phyloP scores from a whole-genome alignment of 1,140 invertebrate genomes.

The Agrypnia vestita region DNA sequence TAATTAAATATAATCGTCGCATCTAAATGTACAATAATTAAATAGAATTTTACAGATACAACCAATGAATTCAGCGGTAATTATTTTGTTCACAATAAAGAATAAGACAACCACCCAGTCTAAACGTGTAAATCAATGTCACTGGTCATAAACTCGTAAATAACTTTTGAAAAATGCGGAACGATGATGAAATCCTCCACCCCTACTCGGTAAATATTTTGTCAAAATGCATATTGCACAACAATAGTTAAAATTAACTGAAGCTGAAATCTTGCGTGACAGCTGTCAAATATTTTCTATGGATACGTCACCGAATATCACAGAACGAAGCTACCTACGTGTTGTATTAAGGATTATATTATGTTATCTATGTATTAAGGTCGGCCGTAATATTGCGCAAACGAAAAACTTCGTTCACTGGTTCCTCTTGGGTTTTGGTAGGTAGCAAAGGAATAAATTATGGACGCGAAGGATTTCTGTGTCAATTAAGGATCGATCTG shows the following conservation, averaged over 20 bases:
- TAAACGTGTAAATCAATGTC: conserved; percentile 10
- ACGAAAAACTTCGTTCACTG: too few species aligned
- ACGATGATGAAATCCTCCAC: conserved; percentile 22
- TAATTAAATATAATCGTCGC: not conserved
- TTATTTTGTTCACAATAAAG: conserved; percentile 18
- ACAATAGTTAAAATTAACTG: conserved; percentile 50
- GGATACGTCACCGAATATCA: conserved; percentile 41
- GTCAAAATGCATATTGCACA: conserved; percentile 43
- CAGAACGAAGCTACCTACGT: conserved; percentile 11
- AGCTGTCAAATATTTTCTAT: conserved; percentile 53
- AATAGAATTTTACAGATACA: not conserved
- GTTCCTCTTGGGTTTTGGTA: too few species aligned
- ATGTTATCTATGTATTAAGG: not conserved
- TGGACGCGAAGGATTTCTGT: too few species aligned
- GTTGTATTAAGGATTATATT: too few species aligned
- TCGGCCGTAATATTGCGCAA: too few species aligned
- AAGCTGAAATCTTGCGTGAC: conserved; percentile 43
- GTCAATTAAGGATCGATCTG: too few species aligned
- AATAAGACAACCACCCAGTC: not conserved
- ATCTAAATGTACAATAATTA: not conserved
- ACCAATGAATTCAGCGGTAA: not conserved
- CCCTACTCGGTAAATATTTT: conserved; percentile 34
- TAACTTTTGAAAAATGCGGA: conserved; percentile 13
- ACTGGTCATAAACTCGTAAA: conserved; percentile 5
- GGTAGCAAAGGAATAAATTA: too few species aligned